Conservation (phyloP, 2,888 invertebrate genomes). For the Drosophila buzzatii region DNA sequence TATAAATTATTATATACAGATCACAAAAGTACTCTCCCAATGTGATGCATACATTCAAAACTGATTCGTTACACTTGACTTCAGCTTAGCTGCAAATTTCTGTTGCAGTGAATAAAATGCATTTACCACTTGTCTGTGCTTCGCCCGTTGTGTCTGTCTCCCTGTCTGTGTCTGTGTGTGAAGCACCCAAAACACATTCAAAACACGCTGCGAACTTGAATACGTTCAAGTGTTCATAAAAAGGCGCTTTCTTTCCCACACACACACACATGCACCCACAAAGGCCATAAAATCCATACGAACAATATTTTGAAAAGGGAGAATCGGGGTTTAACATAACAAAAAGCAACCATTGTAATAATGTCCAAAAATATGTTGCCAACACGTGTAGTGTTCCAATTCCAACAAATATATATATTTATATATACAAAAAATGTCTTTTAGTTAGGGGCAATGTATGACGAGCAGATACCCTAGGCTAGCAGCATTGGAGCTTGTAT, state of each 20-base stretch:
- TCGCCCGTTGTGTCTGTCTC: not conserved
- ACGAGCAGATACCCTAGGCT: not conserved
- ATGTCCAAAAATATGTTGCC: constrained; percentile 79
- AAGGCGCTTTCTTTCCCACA: constrained; percentile 26
- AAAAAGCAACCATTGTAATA: constrained; percentile 73
- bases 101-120: constrained; percentile 70
- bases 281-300: constrained; percentile 63
- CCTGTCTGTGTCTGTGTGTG: not conserved
- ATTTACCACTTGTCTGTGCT: constrained; percentile 60
- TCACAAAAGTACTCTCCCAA: constrained; percentile 1
- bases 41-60: constrained; percentile 26
- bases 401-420: constrained; percentile 4
- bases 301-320: constrained; percentile 30
- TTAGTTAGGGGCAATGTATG: not conserved
- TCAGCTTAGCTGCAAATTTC: constrained; percentile 44
- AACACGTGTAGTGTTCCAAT: constrained; percentile 72
- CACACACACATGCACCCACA: not conserved
- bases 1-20: not conserved
- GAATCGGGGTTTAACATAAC: constrained; percentile 33
- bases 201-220: constrained; percentile 75
- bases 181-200: constrained; percentile 62
- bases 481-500: not conserved
- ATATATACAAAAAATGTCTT: not conserved
- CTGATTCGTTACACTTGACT: constrained; percentile 55
- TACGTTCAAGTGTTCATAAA: constrained; percentile 72